A percentile compares a stretch with the other conserved stretches of the same genome.
Conservation (phyloP, 2,797 vertebrate species). For the Apogon hyalosoma region DNA sequence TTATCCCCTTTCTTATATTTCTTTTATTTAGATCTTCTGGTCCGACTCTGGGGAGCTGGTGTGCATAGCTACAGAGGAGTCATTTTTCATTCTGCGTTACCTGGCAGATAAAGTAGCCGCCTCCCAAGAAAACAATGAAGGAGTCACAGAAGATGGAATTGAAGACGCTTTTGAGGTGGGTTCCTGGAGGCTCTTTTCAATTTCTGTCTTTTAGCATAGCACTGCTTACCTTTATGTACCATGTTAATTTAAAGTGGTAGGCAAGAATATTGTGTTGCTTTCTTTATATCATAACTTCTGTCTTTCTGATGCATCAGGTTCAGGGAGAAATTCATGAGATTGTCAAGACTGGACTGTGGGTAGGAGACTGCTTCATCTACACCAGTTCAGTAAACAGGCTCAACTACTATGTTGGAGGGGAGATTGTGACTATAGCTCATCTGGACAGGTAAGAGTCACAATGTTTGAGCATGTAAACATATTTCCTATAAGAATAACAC, state of each 20-base stretch:
- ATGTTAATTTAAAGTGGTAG: neutral
- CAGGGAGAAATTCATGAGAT: conserved; percentile 99
- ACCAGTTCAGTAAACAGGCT: conserved; percentile 99
- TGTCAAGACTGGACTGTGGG: conserved; percentile 98
- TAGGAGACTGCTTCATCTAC: conserved; percentile 99
- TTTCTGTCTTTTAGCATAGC: neutral
- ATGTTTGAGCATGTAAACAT: neutral
- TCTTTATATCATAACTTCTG: conserved; percentile 15
- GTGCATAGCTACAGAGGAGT: conserved; percentile 98
- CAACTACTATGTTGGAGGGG: conserved; percentile 98
- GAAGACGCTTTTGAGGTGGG: conserved; percentile 98
- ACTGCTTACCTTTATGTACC: neutral
- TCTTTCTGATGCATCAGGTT: conserved; percentile 83
- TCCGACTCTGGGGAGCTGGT: conserved; percentile 98
- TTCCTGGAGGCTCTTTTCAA: neutral
- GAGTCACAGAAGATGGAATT: conserved; percentile 97
- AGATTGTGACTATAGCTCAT: conserved; percentile 99
- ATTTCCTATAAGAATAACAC: neutral
- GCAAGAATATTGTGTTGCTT: neutral
- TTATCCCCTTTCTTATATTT: neutral
- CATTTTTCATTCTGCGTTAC: conserved; percentile 98
- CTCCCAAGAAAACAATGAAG: conserved; percentile 96
- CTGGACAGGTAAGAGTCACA: conserved; percentile 90
- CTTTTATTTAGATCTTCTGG: conserved; percentile 93
- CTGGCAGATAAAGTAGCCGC: conserved; percentile 94